Base-by-base conservation (phyloP, 2,888 invertebrate genomes). In the Noctua fimbriata region DNA sequence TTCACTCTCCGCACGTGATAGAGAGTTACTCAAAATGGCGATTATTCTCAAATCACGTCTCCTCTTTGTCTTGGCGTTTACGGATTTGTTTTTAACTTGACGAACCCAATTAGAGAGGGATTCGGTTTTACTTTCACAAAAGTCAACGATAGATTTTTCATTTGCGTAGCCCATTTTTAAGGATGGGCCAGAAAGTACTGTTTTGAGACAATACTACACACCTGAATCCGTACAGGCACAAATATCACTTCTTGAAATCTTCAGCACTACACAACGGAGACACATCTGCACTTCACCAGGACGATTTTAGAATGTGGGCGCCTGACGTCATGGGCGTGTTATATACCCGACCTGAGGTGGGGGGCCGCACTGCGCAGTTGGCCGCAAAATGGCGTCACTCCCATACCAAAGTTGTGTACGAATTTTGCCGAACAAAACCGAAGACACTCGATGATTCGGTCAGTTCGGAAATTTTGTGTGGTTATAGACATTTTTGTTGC, bases 91-190 rank as follows among this genome's bases (percentile, higher is more conserved):
- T 94, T 97, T 97, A 89, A 98, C 97, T 96, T 97, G 96, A 81
- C 96, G 97, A 91, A 98, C 98, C 98, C 98, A 98, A 89, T 97
- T 97, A 90, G 96, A 95, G 87, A 97, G 94, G 92, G 97, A 97
- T 93, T 96, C 97, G 58, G 97, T 96, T 97, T 97, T 97, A 94
- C 96, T 96, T 95, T 96, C 96, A 93, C 96, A 96, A 94, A 96
- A 96, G 89, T 95, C 97, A 89, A 94, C 96, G 89, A 96, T 93
- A 89, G 94, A 94, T 92, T 94, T 96, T 92, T 96, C 96, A 89
- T 95, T 95, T 85, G 92, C 91, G 93, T 95, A 96, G 93, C 96
- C 96, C 96, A 97, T 96, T 90, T 86, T 93, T 91, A 88, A 89
- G 76, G 83, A 76, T 81, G 87, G 92, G 91, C 91, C 90, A 92